Percentiles rank a stretch among this genome's conserved stretches.
phyloP scores from a whole-genome alignment of 2,797 vertebrate genomes.

The Diplodus puntazzo region DNA sequence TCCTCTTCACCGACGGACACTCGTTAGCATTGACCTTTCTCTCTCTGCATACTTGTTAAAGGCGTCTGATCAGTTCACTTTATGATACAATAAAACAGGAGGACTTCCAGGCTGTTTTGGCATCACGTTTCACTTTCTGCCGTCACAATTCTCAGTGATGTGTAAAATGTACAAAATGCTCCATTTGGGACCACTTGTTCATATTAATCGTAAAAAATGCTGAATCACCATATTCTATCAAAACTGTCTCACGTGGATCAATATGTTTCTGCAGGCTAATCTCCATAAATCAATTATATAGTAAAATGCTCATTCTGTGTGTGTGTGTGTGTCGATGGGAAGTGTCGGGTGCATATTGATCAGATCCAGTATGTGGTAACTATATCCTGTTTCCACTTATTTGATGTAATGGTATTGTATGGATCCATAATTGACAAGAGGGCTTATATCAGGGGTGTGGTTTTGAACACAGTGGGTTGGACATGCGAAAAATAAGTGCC shows the following conservation, averaged over 20 bases:
- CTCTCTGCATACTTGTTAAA: slow-evolving; percentile 67
- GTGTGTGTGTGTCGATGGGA: slow-evolving; percentile 29
- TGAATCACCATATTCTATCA: slow-evolving; percentile 60
- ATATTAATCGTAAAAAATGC: slow-evolving; percentile 69
- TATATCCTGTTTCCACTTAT: slow-evolving; percentile 70
- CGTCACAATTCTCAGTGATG: background rate
- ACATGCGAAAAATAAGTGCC: background rate
- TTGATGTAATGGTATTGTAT: slow-evolving; percentile 71
- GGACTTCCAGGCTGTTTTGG: slow-evolving; percentile 6
- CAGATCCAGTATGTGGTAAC: slow-evolving; percentile 48
- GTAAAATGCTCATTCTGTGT: slow-evolving; percentile 42
- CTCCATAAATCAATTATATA: slow-evolving; percentile 74
- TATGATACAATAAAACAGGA: slow-evolving; percentile 34
- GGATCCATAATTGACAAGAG: slow-evolving; percentile 66
- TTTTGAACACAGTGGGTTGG: background rate
- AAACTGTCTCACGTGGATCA: slow-evolving; percentile 53
- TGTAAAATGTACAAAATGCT: slow-evolving; percentile 19
- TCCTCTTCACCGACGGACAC: slow-evolving; percentile 46
- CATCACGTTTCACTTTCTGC: background rate
- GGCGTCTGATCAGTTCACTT: slow-evolving; percentile 39
- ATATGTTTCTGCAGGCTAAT: slow-evolving; percentile 65
- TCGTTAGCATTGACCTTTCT: slow-evolving; percentile 79
- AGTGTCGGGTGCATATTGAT: slow-evolving; percentile 57
- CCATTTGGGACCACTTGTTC: slow-evolving; percentile 37
- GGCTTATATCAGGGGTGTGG: slow-evolving; percentile 34